Conservation (phyloP, 2,888 invertebrate genomes). For the Yponomeuta cagnagella region DNA sequence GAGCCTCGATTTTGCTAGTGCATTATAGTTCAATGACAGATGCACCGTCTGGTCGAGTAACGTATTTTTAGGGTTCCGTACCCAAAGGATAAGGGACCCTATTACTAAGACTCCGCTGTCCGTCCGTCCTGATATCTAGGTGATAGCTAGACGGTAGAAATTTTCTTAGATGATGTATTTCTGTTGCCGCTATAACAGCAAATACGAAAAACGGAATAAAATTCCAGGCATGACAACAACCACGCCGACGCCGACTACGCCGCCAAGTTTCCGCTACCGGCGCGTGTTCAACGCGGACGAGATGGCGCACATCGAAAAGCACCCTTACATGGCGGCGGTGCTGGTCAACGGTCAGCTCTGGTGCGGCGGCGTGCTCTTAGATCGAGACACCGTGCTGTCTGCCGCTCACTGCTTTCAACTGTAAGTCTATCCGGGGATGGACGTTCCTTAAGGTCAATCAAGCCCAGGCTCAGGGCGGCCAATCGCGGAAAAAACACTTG, state of each 20-base stretch:
- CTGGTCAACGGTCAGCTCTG: conserved; percentile 57
- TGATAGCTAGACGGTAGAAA: too few relatives aligned
- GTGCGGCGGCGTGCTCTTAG: conserved; percentile 59
- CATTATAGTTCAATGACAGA: too few relatives aligned
- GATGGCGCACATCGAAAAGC: conserved; percentile 40
- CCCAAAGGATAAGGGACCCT: too few relatives aligned
- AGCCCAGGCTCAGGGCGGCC: not conserved
- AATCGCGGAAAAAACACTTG: not conserved
- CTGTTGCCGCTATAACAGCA: too few relatives aligned
- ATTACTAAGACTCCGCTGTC: too few relatives aligned
- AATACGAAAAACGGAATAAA: too few relatives aligned
- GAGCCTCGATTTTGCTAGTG: too few relatives aligned
- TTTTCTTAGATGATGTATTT: too few relatives aligned
- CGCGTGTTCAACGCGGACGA: conserved; percentile 63
- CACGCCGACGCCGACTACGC: not conserved
- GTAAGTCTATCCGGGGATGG: conserved; percentile 34
- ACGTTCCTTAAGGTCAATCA: not conserved
- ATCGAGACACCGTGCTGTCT: conserved; percentile 46
- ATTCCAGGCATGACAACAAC: not conserved
- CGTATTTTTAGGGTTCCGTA: too few relatives aligned
- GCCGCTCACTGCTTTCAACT: conserved; percentile 65
- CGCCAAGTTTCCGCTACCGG: conserved; percentile 31
- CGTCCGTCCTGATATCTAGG: too few relatives aligned
- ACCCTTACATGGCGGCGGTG: conserved; percentile 56
- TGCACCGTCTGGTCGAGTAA: too few relatives aligned